Evolutionary conservation across 2,888 invertebrate species (phyloP), one percentile per base, ranked within the genome.

Genomic region (Sphecodes monilicornis): DNA sequence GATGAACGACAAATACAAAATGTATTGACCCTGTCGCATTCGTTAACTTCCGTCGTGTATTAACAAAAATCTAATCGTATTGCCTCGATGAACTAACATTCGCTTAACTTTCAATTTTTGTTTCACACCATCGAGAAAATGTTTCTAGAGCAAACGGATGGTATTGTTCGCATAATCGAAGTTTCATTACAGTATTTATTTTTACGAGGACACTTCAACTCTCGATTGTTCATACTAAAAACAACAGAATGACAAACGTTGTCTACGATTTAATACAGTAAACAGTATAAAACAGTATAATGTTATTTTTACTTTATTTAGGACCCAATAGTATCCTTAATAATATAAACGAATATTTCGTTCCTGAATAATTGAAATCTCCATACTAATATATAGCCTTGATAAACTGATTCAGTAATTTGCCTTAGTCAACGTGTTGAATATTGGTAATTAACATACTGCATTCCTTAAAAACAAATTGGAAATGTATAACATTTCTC

Each of bases 371-470:
- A 50, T 50, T 50, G n/a, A 50, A n/a, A 41, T 41, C 41, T 41
- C 11, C 41, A 13, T 41, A 41, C 2, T 11, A 41, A 41, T 41
- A 41, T 41, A 41, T 41, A 39, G 39, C 8, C 39, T 39, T 39
- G 18, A 10, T 46, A 1, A 46, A 46, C 46, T 46, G 16, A 11
- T 57, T 26, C 3, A 57, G 29, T 32, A 16, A 60, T 39, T 22
- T 4, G 32, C n/a, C 36, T 36, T 11, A 66, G 64, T 18, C 36
- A 66, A 66, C 66, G 66, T 66, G 66, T 66, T 66, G n/a, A 66
- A 66, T 66, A 66, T 66, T 22, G 3, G 66, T 66, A 66, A 66
- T 39, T 64, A 64, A 8, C 16, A 64, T 22, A 66, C 4, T 1
- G 66, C 22, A 39, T 66, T 36, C 11, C 66, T 22, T 0, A 1